phyloP scores from a whole-genome alignment of 2,797 vertebrate genomes.

The Tauraco hartlaubi region DNA sequence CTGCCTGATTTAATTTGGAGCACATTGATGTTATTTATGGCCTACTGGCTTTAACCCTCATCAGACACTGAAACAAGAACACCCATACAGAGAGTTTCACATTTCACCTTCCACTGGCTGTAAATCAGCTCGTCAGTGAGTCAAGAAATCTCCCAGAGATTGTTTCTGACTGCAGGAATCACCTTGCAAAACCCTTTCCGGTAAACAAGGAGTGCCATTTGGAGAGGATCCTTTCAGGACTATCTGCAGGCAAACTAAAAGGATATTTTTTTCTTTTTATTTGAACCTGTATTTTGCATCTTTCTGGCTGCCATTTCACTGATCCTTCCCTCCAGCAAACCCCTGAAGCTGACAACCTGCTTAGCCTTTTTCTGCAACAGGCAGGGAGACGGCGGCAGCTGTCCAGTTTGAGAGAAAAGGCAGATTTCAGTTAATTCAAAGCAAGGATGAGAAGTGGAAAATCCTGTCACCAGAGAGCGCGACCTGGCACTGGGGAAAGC shows the following conservation, averaged over 20 bases:
- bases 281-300: background rate
- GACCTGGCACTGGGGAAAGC: background rate
- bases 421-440: background rate
- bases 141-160: background rate
- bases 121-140: background rate
- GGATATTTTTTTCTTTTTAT: background rate
- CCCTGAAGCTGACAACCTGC: slow-evolving; percentile 65
- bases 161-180: background rate
- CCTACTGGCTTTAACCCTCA: background rate
- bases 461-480: rapidly evolving
- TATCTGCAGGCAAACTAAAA: background rate
- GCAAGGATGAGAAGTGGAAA: background rate
- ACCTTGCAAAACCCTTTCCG: background rate
- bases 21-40: slow-evolving; percentile 29
- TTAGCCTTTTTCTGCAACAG: slow-evolving; percentile 8
- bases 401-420: slow-evolving; percentile 4
- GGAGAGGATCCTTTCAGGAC: background rate
- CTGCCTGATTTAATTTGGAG: background rate
- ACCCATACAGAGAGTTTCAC: background rate
- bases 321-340: slow-evolving; percentile 25
- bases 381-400: background rate
- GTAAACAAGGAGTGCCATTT: background rate
- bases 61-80: background rate
- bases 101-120: background rate
- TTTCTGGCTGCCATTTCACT: background rate